Evolutionary conservation across 2,797 vertebrate genomes (phyloP), one percentile per base, ranked within the genome.

Genomic region (Toxotes lorentzi): DNA sequence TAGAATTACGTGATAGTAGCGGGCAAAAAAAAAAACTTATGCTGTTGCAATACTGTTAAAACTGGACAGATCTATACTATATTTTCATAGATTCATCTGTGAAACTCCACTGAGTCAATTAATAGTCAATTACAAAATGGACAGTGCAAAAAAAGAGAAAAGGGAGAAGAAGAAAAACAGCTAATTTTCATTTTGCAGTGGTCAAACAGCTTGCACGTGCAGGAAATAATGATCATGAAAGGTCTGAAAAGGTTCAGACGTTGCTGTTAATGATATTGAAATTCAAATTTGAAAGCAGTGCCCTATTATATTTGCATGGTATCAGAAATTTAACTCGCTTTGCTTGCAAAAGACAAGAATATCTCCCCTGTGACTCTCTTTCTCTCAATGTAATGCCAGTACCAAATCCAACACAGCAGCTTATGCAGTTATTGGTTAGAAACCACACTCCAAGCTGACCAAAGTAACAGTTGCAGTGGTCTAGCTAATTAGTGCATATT

Each of bases 401-500:
- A 43, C 32, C 24, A 61, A 63, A 62, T 41, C 14, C 32, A 12
- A 40, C 23, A 40, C 5, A 14, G 30, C 17, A 40, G 4, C 12
- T 56, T 5, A 5, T 43, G 19, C 27, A 41, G 19, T 30, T 11
- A 30, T 47, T 54, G 35, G 32, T 23, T n/a, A 30, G 43, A 58
- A n/a, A 57, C 19, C 43, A 30, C 7, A n/a, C 21, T 47, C 23
- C 41, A 13, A 45, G 21, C 51, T 23, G 32, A 73, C 3, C 43
- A 69, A 23, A 58, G 19, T 34, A 65, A 30, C 32, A 12, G 16
- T 19, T 63, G 43, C 43, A 27, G 21, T 23, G 2, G 16, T 40
- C 24, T 34, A 27, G 3, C 7, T 59, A 67, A 69, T 84, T 59
- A 30, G 7, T 30, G 24, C 19, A 35, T 35, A 53, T 61, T 73